Evolutionary conservation across 1,140 invertebrate genomes (phyloP).

Genomic region (Atta cephalotes): DNA sequence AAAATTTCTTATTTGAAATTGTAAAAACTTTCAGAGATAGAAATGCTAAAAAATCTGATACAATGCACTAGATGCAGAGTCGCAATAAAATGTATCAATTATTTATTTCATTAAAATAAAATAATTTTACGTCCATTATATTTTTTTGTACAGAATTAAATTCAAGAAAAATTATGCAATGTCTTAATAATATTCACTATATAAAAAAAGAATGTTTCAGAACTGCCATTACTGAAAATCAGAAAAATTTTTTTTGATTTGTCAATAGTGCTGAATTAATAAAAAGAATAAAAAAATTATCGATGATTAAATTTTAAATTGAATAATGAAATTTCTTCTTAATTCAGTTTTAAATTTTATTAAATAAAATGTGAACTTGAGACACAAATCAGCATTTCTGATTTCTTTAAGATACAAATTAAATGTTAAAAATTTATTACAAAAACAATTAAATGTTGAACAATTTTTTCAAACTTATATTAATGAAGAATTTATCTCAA

Average conservation of each 20-base stretch:
- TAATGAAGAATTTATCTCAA: not conserved
- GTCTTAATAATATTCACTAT: slow-evolving; percentile 1
- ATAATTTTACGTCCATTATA: not conserved
- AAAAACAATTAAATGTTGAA: not conserved
- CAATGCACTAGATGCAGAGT: not conserved
- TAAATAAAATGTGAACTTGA: not conserved
- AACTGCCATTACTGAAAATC: not conserved
- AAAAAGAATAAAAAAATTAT: not conserved
- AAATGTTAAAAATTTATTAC: not conserved
- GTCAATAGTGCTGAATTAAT: too few species aligned
- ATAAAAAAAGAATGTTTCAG: slow-evolving; percentile 9
- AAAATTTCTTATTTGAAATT: slow-evolving; percentile 9
- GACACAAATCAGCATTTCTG: not conserved
- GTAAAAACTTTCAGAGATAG: slow-evolving; percentile 4
- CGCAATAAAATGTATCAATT: not conserved
- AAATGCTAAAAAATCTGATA: not conserved
- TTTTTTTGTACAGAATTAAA: not conserved
- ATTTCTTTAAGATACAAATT: slow-evolving; percentile 6
- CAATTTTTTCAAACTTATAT: not conserved
- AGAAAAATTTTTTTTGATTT: not conserved
- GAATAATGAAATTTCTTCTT: not conserved
- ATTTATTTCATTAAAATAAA: not conserved
- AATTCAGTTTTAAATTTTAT: not conserved
- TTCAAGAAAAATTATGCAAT: not conserved
- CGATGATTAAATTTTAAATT: not conserved